Evolutionary conservation across 1,140 invertebrate species (phyloP).

Genomic region (Hycleus phaleratus): DNA sequence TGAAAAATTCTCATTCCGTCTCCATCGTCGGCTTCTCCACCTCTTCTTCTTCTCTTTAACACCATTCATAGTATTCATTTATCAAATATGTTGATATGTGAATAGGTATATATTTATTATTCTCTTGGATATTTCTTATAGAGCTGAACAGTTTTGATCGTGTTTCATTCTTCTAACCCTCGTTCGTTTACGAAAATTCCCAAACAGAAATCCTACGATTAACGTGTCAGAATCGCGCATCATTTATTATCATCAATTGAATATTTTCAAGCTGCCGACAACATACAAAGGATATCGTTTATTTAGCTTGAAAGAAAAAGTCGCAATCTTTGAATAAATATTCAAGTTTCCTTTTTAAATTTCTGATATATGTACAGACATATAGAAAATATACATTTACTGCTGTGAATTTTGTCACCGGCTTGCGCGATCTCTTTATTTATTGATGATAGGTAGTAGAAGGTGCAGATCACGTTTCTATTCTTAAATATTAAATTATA

Average conservation of each 20-base stretch:
- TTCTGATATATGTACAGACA: slow-evolving; percentile 9
- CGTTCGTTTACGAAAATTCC: background rate
- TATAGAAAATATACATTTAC: background rate
- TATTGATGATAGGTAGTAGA: slow-evolving; percentile 8
- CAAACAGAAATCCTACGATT: slow-evolving; percentile 9
- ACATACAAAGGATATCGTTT: slow-evolving; percentile 6
- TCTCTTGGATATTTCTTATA: background rate
- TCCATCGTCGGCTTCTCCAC: no score
- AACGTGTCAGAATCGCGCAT: slow-evolving; percentile 15
- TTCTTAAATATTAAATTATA: slow-evolving; percentile 11
- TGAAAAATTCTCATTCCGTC: no score
- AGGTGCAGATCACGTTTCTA: slow-evolving; percentile 1
- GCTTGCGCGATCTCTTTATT: slow-evolving; percentile 12
- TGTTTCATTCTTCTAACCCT: background rate
- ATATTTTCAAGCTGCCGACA: slow-evolving; percentile 10
- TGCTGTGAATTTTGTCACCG: slow-evolving; percentile 11
- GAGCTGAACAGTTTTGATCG: background rate
- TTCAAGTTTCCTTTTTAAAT: slow-evolving; percentile 10
- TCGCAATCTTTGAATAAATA: slow-evolving; percentile 15
- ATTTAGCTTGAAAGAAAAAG: slow-evolving; percentile 9
- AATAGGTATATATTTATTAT: background rate
- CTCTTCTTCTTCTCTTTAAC: background rate
- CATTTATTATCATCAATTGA: slow-evolving; percentile 19
- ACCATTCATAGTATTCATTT: slow-evolving; percentile 17
- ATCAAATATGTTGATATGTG: slow-evolving; percentile 19